Evolutionary conservation across 1,140 invertebrate species (phyloP), one percentile per base, ranked within the genome.

Genomic region (Pogonognathellus flavescens): DNA sequence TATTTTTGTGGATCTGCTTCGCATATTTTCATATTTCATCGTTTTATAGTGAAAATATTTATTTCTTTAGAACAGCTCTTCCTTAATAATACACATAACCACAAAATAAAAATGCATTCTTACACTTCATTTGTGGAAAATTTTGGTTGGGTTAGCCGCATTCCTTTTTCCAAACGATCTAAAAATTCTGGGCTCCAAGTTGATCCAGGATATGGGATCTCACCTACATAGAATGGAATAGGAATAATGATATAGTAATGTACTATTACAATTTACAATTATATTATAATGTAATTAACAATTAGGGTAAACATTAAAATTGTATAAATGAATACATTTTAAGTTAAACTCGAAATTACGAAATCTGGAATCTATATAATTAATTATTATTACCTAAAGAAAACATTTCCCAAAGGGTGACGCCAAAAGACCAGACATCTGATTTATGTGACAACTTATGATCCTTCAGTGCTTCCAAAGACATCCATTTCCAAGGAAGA

Each of bases 391-490:
- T n/a, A n/a, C n/a, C 80, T 13, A 81, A 81, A 3, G n/a, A 20
- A 25, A 81, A 81, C 22, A 81, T 81, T 81, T 81, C 80, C 50
- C 53, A 81, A 1, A 81, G n/a, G 16, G 80, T 81, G 10, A 81
- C 20, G 3, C 80, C 80, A 13, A 55, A 49, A 8, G 70, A n/a
- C 70, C 70, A 76, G 9, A 76, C 18, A n/a, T 76, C 70, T 76
- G 70, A 76, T 9, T 76, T 10, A 1, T 13, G 0, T 13, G 70
- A 76, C 4, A 76, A 18, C n/a, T 76, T 76, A 5, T 18, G 5
- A 18, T n/a, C 8, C 16, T 76, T 76, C 13, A 76, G 41, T 1
- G 22, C 14, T 50, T 76, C 70, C n/a, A 50, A 6, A 0, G 70
- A 16, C 41, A 76, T 41, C 70, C 70, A 76, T 9, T 76, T 76